A percentile compares a stretch with the other conserved stretches of the same genome.
These are phyloP conservation scores for Scaptomyza caliginosa DNA, from an alignment of 2,888 invertebrate species.

Conservation along the genomic window DNA sequence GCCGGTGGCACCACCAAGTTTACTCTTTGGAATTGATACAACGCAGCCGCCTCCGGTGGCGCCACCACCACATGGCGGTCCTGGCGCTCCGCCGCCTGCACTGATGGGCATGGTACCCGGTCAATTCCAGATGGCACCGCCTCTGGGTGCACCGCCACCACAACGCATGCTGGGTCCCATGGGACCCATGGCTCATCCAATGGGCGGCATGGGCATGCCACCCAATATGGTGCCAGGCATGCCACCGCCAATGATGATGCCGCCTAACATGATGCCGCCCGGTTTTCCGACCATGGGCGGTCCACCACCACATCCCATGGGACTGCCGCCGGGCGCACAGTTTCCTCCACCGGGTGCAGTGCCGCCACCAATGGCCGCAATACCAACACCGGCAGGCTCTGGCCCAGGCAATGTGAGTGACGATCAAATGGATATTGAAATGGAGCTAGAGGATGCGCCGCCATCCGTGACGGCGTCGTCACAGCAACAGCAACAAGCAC, in stretches of 20 bases:
- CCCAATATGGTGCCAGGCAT: constrained; percentile 84
- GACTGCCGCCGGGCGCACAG: constrained; percentile 81
- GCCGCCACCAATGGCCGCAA: constrained; percentile 59
- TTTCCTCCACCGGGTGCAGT: constrained; percentile 77
- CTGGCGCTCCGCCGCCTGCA: constrained; percentile 76
- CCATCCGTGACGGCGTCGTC: constrained; percentile 40
- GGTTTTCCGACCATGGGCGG: constrained; percentile 82
- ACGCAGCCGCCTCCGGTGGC: constrained; percentile 87
- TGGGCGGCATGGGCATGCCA: constrained; percentile 79
- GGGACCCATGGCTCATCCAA: constrained; percentile 76
- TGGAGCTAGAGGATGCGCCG: constrained; percentile 86
- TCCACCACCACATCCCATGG: constrained; percentile 64
- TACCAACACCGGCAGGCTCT: constrained; percentile 53
- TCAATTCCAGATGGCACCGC: constrained; percentile 71
- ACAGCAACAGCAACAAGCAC: constrained; percentile 51
- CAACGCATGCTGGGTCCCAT: constrained; percentile 69
- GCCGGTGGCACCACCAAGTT: constrained; percentile 54
- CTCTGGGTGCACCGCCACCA: constrained; percentile 80
- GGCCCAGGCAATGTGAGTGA: constrained; percentile 84
- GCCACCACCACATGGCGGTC: constrained; percentile 85
- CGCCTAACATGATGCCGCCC: constrained; percentile 81
- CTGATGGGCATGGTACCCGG: constrained; percentile 82
- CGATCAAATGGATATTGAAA: constrained; percentile 93
- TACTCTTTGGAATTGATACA: constrained; percentile 85
- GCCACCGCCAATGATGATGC: constrained; percentile 84